These are phyloP conservation scores for Pristionchus mayeri DNA, from an alignment of 2,888 invertebrate species.

Conservation along the genomic window DNA sequence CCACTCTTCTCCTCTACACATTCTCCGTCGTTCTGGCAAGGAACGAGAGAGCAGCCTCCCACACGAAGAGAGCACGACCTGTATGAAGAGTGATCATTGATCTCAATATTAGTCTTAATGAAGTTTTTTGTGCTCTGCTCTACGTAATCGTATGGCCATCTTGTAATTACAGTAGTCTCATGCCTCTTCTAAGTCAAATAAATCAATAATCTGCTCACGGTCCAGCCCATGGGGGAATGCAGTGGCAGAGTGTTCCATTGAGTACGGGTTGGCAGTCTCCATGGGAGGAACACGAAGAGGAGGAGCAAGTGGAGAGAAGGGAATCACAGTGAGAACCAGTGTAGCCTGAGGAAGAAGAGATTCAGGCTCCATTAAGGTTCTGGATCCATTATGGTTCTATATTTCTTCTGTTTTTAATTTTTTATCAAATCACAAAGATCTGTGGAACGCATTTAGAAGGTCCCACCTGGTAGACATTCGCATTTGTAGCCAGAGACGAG, in stretches of 20 bases:
- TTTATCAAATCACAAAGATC: too few relatives aligned
- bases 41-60: constrained; percentile 58
- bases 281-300: constrained; percentile 57
- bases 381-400: too few relatives aligned
- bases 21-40: constrained; percentile 90
- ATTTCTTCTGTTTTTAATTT: too few relatives aligned
- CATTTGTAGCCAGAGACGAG: constrained; percentile 49
- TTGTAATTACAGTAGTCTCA: too few relatives aligned
- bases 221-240: constrained; percentile 49
- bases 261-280: constrained; percentile 59
- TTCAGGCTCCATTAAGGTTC: too few relatives aligned
- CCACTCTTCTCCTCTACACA: constrained; percentile 82
- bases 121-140: too few relatives aligned
- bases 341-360: constrained; percentile 52
- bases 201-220: constrained; percentile 4
- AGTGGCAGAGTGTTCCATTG: constrained; percentile 62
- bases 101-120: background rate
- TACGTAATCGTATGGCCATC: too few relatives aligned
- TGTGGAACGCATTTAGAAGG: background rate
- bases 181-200: too few relatives aligned
- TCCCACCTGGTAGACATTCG: constrained; percentile 48
- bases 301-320: constrained; percentile 59
- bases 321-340: constrained; percentile 64
- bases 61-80: constrained; percentile 50
- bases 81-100: background rate